Percentiles rank a stretch among this genome's conserved stretches.
Evolutionary conservation across 2,797 vertebrate genomes (phyloP).

Genomic region (Myotis findleyi): DNA sequence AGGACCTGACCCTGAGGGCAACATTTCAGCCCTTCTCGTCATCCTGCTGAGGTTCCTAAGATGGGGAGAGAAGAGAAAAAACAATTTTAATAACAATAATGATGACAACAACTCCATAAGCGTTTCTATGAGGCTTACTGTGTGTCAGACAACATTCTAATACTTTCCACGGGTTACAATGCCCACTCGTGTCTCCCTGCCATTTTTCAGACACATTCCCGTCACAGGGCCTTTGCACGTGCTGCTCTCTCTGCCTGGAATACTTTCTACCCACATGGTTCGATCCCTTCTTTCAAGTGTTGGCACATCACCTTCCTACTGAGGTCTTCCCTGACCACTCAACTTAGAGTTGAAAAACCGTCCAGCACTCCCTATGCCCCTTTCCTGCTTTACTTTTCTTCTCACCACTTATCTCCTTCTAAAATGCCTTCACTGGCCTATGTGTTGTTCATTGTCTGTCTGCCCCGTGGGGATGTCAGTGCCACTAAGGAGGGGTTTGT

Average conservation of each 20-base stretch:
- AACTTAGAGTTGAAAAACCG: background rate
- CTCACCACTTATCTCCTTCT: background rate
- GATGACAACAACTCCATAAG: background rate
- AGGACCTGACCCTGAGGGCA: constrained; percentile 58
- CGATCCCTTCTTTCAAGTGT: background rate
- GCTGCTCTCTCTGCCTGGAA: background rate
- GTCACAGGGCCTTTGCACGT: background rate
- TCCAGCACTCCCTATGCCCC: background rate
- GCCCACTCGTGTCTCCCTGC: background rate
- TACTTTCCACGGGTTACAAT: background rate
- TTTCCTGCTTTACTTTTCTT: background rate
- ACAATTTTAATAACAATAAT: background rate
- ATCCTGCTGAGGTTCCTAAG: constrained; percentile 71
- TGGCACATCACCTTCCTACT: background rate
- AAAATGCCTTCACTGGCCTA: too few species aligned
- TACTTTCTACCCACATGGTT: background rate
- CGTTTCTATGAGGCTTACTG: background rate
- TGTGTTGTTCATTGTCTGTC: too few species aligned
- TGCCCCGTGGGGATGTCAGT: too few species aligned
- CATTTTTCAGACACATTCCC: background rate
- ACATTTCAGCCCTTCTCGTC: constrained; percentile 76
- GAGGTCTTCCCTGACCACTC: background rate
- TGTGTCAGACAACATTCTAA: background rate
- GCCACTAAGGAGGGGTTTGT: too few species aligned
- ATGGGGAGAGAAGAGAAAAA: background rate